Conservation (phyloP, 2,888 invertebrate genomes). For the Lypha dubia region DNA sequence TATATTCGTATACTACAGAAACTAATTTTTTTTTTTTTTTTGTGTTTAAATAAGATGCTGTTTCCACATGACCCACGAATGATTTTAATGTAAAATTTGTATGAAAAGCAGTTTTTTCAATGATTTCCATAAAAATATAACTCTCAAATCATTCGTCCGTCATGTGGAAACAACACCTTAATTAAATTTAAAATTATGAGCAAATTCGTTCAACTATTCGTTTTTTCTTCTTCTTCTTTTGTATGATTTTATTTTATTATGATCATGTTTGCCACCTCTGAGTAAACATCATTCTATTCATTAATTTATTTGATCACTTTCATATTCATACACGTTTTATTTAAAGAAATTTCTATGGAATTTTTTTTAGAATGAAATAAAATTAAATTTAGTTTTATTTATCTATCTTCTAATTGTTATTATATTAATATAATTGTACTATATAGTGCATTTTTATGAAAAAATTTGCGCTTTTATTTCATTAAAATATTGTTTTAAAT, state of each 20-base stretch:
- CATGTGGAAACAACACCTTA: no score
- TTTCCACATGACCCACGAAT: no score
- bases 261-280: conserved; percentile 19
- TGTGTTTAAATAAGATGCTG: no score
- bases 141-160: no score
- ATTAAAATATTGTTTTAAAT: conserved; percentile 5
- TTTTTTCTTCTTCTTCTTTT: no score
- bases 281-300: conserved; percentile 10
- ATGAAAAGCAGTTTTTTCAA: no score
- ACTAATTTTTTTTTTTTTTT: no score
- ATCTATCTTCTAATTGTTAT: not conserved
- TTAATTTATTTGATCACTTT: not conserved
- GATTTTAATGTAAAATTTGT: no score
- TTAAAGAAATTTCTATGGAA: not conserved
- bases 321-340: conserved; percentile 12
- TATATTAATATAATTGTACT: not conserved
- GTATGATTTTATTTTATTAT: conserved; percentile 22
- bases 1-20: no score
- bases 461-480: not conserved
- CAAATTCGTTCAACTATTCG: not conserved
- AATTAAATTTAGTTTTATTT: not conserved
- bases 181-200: conserved; percentile 27
- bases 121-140: no score
- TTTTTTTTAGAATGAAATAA: conserved; percentile 5
- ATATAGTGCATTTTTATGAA: conserved; percentile 1